phyloP scores from a whole-genome alignment of 2,888 invertebrate species.

The Drosophila helvetica region DNA sequence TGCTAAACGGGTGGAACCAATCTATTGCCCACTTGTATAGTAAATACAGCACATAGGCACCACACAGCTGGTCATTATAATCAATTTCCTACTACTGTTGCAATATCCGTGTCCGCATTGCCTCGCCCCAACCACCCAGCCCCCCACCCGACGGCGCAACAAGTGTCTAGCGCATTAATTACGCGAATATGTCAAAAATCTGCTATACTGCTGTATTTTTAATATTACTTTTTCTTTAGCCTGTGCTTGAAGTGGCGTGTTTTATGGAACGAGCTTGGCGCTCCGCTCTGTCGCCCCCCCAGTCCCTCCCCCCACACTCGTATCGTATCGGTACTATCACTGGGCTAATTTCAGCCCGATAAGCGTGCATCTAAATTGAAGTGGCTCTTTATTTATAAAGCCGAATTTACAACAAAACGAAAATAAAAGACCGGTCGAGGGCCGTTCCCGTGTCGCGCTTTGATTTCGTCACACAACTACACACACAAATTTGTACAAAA shows the following conservation, averaged over 20 bases:
- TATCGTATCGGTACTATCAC: slow-evolving; percentile 35
- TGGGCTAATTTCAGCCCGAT: slow-evolving; percentile 54
- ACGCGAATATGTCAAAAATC: slow-evolving; percentile 41
- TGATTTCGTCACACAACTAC: slow-evolving; percentile 26
- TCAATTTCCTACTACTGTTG: slow-evolving; percentile 29
- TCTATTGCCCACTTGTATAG: slow-evolving; percentile 1
- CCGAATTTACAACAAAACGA: slow-evolving; percentile 13
- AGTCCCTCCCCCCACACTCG: slow-evolving; percentile 3
- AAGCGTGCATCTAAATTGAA: slow-evolving; percentile 54
- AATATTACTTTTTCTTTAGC: background rate
- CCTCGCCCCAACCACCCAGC: background rate
- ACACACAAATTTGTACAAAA: background rate
- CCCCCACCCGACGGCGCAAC: slow-evolving; percentile 10
- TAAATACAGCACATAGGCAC: slow-evolving; percentile 6
- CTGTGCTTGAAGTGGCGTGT: slow-evolving; percentile 69
- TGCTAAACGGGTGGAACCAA: slow-evolving; percentile 25
- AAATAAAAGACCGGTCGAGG: slow-evolving; percentile 22
- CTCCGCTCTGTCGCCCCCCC: background rate
- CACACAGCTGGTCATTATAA: slow-evolving; percentile 9
- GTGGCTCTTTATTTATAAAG: slow-evolving; percentile 29
- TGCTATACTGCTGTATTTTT: slow-evolving; percentile 24
- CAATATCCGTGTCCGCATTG: slow-evolving; percentile 20
- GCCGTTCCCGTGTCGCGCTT: slow-evolving; percentile 1
- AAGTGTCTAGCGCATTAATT: slow-evolving; percentile 50
- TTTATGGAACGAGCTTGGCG: slow-evolving; percentile 54